These are phyloP conservation scores for Brienomyrus longianalis DNA, from an alignment of 2,113 vertebrate species.

Conservation along the genomic window DNA sequence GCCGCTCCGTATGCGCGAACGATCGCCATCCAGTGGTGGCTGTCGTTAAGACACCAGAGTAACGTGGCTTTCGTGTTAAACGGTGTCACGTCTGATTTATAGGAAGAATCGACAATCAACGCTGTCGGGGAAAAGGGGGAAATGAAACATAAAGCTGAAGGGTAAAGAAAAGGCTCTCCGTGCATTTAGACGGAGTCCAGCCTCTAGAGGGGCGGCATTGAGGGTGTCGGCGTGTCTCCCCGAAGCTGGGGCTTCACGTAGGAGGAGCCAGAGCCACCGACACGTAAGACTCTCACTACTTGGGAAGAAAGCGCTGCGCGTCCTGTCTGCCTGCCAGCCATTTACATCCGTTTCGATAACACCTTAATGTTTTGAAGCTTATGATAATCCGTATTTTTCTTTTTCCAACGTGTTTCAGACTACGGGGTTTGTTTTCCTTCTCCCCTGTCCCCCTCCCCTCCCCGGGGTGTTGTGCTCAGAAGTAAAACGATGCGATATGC, in stretches of 20 bases:
- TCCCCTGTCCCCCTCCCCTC: not conserved
- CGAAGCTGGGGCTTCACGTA: not conserved
- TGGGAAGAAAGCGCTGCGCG: not conserved
- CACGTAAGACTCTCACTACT: conserved; percentile 7
- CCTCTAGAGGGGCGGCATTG: not conserved
- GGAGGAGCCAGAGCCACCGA: not conserved
- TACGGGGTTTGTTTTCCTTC: not conserved
- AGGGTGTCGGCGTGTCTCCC: not conserved
- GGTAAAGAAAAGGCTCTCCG: not conserved
- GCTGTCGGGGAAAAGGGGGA: not conserved
- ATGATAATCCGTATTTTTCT: too few relatives aligned
- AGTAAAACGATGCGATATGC: conserved; percentile 70
- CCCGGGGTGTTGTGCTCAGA: not conserved
- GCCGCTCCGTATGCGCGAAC: not conserved
- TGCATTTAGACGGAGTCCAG: not conserved
- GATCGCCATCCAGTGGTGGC: not conserved
- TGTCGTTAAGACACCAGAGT: not conserved
- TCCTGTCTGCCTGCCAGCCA: not conserved
- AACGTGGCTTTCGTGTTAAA: not conserved
- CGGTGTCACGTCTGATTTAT: not conserved
- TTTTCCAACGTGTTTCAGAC: not conserved
- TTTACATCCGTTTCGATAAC: not conserved
- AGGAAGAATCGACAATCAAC: not conserved
- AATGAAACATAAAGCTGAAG: not conserved
- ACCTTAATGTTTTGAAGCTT: not conserved